These are phyloP conservation scores for Eulemur macaco DNA, from an alignment of 2,113 vertebrate species.

Conservation along the genomic window DNA sequence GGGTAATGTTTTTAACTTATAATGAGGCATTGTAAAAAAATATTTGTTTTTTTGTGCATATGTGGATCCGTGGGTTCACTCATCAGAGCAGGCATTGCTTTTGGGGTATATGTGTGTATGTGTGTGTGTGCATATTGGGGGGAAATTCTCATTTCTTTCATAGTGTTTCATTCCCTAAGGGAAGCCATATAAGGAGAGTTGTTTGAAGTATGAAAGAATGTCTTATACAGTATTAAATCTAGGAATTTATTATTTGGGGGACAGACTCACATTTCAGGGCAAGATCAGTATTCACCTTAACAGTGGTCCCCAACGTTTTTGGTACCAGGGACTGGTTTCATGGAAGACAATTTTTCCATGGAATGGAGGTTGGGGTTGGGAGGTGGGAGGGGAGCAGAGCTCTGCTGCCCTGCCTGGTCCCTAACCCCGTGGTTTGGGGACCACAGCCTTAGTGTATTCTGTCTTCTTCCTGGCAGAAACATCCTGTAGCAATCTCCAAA, in stretches of 20 bases:
- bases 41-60: not conserved
- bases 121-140: not conserved
- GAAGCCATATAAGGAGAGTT: not conserved
- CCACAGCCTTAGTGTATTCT: not conserved
- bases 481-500: constrained; percentile 36
- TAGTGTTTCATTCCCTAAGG: not conserved
- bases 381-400: too few relatives aligned
- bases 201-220: not conserved
- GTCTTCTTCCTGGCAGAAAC: not conserved
- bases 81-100: not conserved
- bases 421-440: too few relatives aligned
- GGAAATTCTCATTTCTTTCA: not conserved
- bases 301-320: too few relatives aligned
- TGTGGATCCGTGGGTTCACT: not conserved
- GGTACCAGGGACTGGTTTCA: too few relatives aligned
- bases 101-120: not conserved
- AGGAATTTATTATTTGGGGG: constrained; percentile 48
- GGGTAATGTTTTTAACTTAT: constrained; percentile 28
- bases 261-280: constrained; percentile 28
- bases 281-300: not conserved
- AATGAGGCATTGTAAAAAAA: constrained; percentile 37
- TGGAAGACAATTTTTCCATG: too few relatives aligned
- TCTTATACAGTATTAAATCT: constrained; percentile 40
- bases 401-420: too few relatives aligned
- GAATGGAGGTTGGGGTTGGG: too few relatives aligned